Evolutionary conservation across 2,113 vertebrate species (phyloP).

Genomic region (Odontophorus gujanensis): DNA sequence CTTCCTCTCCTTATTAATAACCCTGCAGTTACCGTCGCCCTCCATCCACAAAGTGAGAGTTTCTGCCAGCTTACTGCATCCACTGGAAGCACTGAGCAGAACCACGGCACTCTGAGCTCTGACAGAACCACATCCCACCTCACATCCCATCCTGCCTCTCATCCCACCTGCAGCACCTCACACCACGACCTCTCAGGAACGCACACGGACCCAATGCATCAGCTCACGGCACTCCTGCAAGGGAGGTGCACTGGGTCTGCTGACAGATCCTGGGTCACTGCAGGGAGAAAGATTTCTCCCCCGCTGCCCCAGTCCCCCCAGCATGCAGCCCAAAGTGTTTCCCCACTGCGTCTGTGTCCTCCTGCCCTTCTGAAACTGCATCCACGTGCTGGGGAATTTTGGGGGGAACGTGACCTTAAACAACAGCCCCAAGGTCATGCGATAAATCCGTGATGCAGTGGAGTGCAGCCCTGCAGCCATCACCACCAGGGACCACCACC

Average conservation of each 20-base stretch:
- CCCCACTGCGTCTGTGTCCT: accelerated
- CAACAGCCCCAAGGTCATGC: neutral
- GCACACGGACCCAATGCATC: accelerated
- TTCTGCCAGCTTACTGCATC: neutral
- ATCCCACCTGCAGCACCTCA: neutral
- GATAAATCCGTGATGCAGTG: accelerated
- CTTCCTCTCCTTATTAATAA: neutral
- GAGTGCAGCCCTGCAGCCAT: accelerated
- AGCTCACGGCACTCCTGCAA: accelerated
- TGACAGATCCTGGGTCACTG: neutral
- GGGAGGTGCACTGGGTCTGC: neutral
- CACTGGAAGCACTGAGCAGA: neutral
- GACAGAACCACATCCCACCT: neutral
- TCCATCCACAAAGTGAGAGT: neutral
- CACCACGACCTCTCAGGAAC: accelerated
- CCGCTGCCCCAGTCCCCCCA: accelerated
- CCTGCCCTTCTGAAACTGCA: neutral
- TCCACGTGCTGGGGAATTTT: neutral
- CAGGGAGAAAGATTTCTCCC: neutral
- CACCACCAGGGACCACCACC: neutral
- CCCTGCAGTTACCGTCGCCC: neutral
- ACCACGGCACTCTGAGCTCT: accelerated
- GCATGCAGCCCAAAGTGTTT: accelerated
- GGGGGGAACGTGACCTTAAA: neutral
- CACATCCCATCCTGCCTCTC: neutral